phyloP scores from a whole-genome alignment of 1,140 invertebrate species.

The Lepidurus couesii region DNA sequence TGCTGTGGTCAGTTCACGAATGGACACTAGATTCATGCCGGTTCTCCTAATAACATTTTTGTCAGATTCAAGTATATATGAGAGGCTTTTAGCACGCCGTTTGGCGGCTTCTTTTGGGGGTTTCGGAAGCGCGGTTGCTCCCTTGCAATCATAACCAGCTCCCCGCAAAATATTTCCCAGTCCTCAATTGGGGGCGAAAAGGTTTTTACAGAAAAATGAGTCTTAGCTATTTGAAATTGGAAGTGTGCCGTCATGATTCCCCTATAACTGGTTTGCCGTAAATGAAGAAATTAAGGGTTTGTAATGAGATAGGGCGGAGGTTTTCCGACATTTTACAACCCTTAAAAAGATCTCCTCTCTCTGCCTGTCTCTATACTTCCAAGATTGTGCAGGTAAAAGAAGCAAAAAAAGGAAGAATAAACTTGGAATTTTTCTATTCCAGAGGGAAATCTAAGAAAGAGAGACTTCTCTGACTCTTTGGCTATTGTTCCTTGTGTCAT shows the following conservation, averaged over 20 bases:
- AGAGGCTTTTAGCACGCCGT: not conserved
- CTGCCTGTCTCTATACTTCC: not conserved
- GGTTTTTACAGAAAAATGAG: not conserved
- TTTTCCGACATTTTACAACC: not conserved
- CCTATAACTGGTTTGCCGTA: not conserved
- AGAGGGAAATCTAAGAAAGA: not conserved
- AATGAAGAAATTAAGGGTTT: constrained; percentile 5
- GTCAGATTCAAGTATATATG: not conserved
- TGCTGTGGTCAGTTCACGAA: not conserved
- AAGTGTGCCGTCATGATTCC: not conserved
- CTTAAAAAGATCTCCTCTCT: not conserved
- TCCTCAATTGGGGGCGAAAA: not conserved
- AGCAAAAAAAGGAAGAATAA: not conserved
- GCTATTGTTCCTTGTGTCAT: not conserved
- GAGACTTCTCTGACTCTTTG: not conserved
- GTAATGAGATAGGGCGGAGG: not conserved
- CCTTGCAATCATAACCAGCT: not conserved
- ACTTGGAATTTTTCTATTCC: not conserved
- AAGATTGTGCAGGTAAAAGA: not conserved
- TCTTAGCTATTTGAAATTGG: not conserved
- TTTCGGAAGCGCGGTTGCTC: not conserved
- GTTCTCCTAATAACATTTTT: not conserved
- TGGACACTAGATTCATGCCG: not conserved
- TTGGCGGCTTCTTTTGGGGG: not conserved
- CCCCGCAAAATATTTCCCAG: not conserved